Evolutionary conservation across 2,888 invertebrate species (phyloP).

Genomic region (Neocrepidodera transversa): DNA sequence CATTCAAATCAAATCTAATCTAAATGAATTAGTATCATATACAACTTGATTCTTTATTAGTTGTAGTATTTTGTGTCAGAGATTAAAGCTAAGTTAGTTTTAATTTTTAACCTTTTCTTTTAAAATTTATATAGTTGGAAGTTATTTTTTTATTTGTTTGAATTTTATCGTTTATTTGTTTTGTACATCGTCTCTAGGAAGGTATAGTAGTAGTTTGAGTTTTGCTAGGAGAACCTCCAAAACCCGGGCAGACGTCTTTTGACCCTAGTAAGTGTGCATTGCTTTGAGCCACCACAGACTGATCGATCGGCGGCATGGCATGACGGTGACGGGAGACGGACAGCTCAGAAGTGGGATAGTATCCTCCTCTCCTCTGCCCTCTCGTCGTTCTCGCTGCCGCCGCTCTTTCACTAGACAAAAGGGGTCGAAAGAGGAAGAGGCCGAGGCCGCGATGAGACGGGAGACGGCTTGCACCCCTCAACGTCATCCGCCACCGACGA

Average conservation of each 20-base stretch:
- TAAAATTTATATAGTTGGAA: no score
- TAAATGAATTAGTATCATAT: no score
- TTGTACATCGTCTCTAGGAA: no score
- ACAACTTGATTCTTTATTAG: no score
- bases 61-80: no score
- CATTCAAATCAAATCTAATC: no score
- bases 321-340: slow-evolving; percentile 61
- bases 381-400: slow-evolving; percentile 15
- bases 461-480: slow-evolving; percentile 32
- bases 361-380: slow-evolving; percentile 5
- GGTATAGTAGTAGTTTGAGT: neutral
- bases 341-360: slow-evolving; percentile 52
- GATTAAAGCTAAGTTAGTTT: no score
- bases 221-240: slow-evolving; percentile 42
- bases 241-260: slow-evolving; percentile 60
- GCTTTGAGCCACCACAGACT: slow-evolving; percentile 60
- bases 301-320: slow-evolving; percentile 57
- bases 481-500: slow-evolving; percentile 32
- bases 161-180: no score
- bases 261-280: slow-evolving; percentile 53
- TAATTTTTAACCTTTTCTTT: no score
- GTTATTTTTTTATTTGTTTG: no score
- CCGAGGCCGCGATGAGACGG: slow-evolving; percentile 26
- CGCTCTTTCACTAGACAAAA: slow-evolving; percentile 19
- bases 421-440: slow-evolving; percentile 26